Base-by-base conservation (phyloP, 2,797 vertebrate genomes). In the Sebastes nivosus region DNA sequence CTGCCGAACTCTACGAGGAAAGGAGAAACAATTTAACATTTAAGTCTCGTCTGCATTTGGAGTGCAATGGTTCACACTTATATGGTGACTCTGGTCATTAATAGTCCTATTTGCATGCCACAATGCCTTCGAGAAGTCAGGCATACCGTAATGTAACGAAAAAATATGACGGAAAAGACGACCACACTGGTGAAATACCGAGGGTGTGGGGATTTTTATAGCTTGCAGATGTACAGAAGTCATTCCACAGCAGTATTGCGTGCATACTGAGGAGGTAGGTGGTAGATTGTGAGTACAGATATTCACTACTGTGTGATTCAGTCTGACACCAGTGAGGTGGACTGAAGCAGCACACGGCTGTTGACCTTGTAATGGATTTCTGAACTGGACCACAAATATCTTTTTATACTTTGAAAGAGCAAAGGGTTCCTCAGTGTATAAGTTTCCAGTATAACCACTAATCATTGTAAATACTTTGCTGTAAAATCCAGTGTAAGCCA, bases 1-100 rank as follows among this genome's bases (percentile, higher is more conserved):
- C 81, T 46, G 86, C 72, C 66, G 77, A 86, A 65, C 65, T 83
- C 87, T 91, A 57, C 1, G 6, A 77, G 67, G 74, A 85, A 84
- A 85, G 22, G 42, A 85, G 34, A 88, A 78, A 70, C 36, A 78
- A 42, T 14, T 42, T 42, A 50, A 58, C 3, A 18, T 76, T 70
- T 38, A 57, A 42, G 10, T 77, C 25, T 29, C 18, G 20, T 50
- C 38, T 66, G 9, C 14, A 32, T 72, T 72, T 57, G 25, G 46
- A 55, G 14, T 38, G 20, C 1, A 54, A 80, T 22, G 22, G 32
- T 36, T 82, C 8, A 46, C 20, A 50, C 3, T 34, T 25, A 72
- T 79, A 58, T 80, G 29, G 36, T 75, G 72, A 57, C 38, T 81
- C 52, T 42, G 9, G 50, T 72, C 38, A 50, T 86, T 71, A 54